These are phyloP conservation scores for Lamellibrachia columna DNA, from an alignment of 2,888 invertebrate species.

Conservation along the genomic window DNA sequence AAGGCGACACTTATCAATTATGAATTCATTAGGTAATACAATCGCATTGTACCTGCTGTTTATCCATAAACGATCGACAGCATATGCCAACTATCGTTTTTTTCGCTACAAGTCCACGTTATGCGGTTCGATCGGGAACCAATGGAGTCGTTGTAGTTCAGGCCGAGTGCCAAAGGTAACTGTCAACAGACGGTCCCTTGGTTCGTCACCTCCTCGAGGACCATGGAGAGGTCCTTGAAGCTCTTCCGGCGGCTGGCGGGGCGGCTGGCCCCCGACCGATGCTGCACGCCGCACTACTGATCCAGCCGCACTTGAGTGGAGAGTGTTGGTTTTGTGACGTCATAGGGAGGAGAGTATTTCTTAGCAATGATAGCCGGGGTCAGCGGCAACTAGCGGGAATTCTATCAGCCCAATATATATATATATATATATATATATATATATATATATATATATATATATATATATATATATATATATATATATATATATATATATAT, in stretches of 20 bases:
- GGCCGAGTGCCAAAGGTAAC: not conserved
- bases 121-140: not conserved
- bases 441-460: not conserved
- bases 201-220: not conserved
- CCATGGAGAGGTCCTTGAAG: not conserved
- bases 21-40: not conserved
- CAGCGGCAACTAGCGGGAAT: too few relatives aligned
- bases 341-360: not conserved
- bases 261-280: not conserved
- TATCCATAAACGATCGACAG: not conserved
- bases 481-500: too few relatives aligned
- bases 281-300: not conserved
- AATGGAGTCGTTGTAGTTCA: not conserved
- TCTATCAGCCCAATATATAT: not conserved
- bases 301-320: not conserved
- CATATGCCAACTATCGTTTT: not conserved
- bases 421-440: conserved; percentile 7
- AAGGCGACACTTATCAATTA: not conserved
- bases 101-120: not conserved
- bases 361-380: too few relatives aligned
- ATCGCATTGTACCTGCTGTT: not conserved
- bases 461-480: not conserved
- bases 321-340: not conserved
- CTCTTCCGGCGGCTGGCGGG: not conserved
- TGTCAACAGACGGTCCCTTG: not conserved